phyloP scores from a whole-genome alignment of 1,140 invertebrate species.

The Papilio polytes region DNA sequence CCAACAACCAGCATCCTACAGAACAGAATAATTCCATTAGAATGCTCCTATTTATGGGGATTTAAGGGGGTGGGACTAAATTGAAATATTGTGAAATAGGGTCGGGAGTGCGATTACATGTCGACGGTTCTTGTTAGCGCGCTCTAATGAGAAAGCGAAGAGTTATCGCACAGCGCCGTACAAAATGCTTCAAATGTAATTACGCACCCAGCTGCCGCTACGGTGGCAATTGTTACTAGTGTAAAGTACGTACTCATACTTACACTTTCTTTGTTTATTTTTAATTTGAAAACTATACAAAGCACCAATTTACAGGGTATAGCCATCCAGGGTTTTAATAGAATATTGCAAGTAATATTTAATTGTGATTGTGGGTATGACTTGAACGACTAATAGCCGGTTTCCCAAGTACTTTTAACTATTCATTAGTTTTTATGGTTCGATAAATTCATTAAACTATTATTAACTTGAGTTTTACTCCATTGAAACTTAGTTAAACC shows the following conservation, averaged over 20 bases:
- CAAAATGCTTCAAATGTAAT: conserved; percentile 36
- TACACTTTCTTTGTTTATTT: not conserved
- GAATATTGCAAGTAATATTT: no score
- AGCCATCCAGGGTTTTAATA: no score
- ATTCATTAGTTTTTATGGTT: no score
- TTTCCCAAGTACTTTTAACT: no score
- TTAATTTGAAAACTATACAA: not conserved
- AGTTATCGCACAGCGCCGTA: conserved; percentile 24
- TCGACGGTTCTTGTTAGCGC: conserved; percentile 28
- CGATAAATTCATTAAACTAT: no score
- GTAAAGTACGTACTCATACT: not conserved
- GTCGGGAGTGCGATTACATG: conserved; percentile 30
- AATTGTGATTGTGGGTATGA: no score
- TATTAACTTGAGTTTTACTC: no score
- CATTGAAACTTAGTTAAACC: no score
- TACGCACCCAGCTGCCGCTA: conserved; percentile 6
- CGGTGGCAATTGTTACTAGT: conserved; percentile 19
- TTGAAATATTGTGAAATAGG: conserved; percentile 34
- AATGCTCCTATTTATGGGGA: conserved; percentile 19
- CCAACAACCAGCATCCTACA: not conserved
- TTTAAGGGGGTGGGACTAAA: conserved; percentile 9
- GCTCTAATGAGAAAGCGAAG: conserved; percentile 34
- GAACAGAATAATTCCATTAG: conserved; percentile 6
- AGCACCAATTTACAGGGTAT: not conserved
- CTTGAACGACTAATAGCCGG: no score